These are phyloP conservation scores for Bombyx mori DNA, from an alignment of 1,140 invertebrate species.

Conservation along the genomic window DNA sequence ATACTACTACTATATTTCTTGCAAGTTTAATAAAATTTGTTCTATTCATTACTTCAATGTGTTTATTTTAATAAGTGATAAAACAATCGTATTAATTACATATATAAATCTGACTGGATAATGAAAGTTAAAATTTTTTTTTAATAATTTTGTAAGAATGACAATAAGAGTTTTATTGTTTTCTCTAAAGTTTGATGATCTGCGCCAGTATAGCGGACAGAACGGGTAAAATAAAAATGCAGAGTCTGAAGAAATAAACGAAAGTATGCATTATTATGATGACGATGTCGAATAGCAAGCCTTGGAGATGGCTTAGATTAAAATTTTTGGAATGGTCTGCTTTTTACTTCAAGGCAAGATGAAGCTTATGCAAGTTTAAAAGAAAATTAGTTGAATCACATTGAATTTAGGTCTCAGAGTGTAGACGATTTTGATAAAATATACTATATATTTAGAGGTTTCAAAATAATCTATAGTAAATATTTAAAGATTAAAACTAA, in stretches of 20 bases:
- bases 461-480: no score
- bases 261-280: conserved; percentile 67
- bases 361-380: background rate
- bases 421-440: no score
- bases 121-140: no score
- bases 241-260: conserved; percentile 56
- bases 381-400: background rate
- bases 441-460: no score
- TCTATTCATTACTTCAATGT: no score
- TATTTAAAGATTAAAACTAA: no score
- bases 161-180: background rate
- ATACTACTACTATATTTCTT: no score
- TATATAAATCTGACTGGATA: background rate
- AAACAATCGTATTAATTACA: background rate
- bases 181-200: conserved; percentile 23
- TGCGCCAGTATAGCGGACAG: conserved; percentile 30
- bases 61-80: background rate
- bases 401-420: no score
- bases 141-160: no score
- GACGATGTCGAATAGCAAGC: conserved; percentile 42
- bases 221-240: conserved; percentile 56
- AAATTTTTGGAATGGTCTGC: conserved; percentile 4
- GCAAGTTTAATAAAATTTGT: no score
- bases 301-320: conserved; percentile 23
- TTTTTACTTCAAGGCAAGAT: background rate